Percentiles rank a stretch among this genome's conserved stretches.
phyloP scores from a whole-genome alignment of 2,797 vertebrate species.

The Heliangelus exortis region DNA sequence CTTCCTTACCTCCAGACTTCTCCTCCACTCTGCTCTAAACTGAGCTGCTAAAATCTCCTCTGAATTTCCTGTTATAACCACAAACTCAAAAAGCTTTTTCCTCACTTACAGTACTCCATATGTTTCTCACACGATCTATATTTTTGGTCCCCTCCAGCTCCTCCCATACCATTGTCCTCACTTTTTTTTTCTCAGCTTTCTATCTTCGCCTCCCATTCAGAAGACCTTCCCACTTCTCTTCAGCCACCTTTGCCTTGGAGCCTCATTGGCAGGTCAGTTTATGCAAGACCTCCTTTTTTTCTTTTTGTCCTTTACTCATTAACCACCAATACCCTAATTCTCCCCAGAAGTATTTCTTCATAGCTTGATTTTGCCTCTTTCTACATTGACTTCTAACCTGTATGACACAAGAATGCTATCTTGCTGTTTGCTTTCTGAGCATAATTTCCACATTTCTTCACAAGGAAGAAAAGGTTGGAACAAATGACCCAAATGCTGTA shows the following conservation, averaged over 20 bases:
- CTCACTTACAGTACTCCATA: neutral
- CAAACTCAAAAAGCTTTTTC: neutral
- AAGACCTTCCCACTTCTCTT: neutral
- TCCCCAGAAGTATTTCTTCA: neutral
- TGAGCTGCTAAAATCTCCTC: neutral
- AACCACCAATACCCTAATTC: neutral
- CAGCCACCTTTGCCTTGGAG: neutral
- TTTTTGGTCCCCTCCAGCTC: neutral
- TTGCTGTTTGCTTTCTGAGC: neutral
- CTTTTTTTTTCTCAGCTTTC: neutral
- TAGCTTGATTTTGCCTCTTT: neutral
- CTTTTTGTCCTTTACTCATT: neutral
- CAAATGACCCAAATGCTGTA: neutral
- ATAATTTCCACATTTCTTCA: neutral
- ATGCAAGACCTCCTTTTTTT: neutral
- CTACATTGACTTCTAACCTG: neutral
- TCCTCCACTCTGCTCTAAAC: neutral
- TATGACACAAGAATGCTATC: neutral
- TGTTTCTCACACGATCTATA: neutral
- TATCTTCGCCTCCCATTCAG: neutral
- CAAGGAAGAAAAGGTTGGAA: neutral
- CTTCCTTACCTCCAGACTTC: neutral
- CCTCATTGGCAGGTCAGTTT: neutral
- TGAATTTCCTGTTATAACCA: constrained; percentile 10
- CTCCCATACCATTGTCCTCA: neutral